Base-by-base conservation (phyloP, 2,797 vertebrate species). In the Hippopotamyrus pictus region DNA sequence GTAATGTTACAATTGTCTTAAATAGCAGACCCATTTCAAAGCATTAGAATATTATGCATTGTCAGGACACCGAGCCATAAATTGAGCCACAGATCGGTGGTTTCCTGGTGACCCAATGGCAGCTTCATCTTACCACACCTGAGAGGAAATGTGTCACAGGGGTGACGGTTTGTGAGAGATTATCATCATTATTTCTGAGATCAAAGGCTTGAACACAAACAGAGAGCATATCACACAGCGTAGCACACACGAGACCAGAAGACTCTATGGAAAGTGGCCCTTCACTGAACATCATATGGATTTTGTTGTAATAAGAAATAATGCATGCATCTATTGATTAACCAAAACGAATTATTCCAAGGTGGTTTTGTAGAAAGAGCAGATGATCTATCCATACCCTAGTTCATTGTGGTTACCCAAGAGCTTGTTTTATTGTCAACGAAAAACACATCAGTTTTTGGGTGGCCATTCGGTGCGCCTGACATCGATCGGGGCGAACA, bases 1-100 rank as follows among this genome's bases (percentile, higher is more conserved):
- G 46, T 84, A 51, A 84, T 84, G 51, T 84, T 51, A 50, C 44
- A 84, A 84, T 84, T 25, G n/a, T 51, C 82, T 84, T 51, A 51
- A 48, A 22, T 51, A 84, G 82, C 82, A 84, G 46, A 25, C 46
- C n/a, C 46, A 84, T 84, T 84, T 84, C 44, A 51, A n/a, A 84
- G 48, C 41, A 84, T 84, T 84, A 46, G 82, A 22, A 84, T 84
- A 46, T 84, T 84, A 84, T 84, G 12, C 46, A 84, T 22, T 29
- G n/a, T 50, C 22, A 51, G 48, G 9, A 25, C 41, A 51, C 82
- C 6, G 19, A 44, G 41, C 37, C 17, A 79, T 79, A 79, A 79
- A 46, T n/a, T 79, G 73, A 79, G 3, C 33, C 33, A 79, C 41
- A n/a, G 37, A 19, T 79, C 5, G 41, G 19, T n/a, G 41, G 7